Conservation (phyloP, 1,140 invertebrate genomes). For the Zaprionus ornatus region DNA sequence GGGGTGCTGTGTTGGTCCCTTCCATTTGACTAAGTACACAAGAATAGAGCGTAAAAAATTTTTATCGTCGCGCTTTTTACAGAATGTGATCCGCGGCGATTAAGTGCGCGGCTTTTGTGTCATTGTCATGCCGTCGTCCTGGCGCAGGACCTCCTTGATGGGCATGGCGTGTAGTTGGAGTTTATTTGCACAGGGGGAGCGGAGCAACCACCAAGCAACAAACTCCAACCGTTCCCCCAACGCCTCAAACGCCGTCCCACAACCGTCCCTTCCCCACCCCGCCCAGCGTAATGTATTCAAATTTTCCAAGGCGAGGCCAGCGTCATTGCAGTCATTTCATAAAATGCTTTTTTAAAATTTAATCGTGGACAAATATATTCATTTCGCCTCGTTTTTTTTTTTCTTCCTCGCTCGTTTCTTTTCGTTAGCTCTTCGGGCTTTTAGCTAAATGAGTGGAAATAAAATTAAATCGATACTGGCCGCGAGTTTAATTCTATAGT, state of each 20-base stretch:
- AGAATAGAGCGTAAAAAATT: slow-evolving; percentile 82
- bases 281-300: slow-evolving; percentile 76
- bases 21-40: slow-evolving; percentile 81
- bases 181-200: slow-evolving; percentile 61
- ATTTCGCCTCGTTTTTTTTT: slow-evolving; percentile 47
- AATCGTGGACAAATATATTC: slow-evolving; percentile 83
- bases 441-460: slow-evolving; percentile 83
- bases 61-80: slow-evolving; percentile 83
- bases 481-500: slow-evolving; percentile 62
- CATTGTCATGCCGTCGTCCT: slow-evolving; percentile 76
- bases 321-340: slow-evolving; percentile 80
- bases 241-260: no score
- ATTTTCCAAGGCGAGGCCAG: slow-evolving; percentile 81
- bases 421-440: slow-evolving; percentile 51
- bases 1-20: slow-evolving; percentile 33
- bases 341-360: slow-evolving; percentile 80
- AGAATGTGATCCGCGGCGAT: slow-evolving; percentile 83
- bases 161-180: slow-evolving; percentile 26
- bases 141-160: slow-evolving; percentile 28
- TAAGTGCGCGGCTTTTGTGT: slow-evolving; percentile 83
- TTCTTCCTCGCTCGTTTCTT: slow-evolving; percentile 30
- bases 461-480: slow-evolving; percentile 83
- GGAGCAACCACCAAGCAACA: slow-evolving; percentile 34
- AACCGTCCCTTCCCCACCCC: neutral
- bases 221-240: no score